Conservation (phyloP, 2,113 vertebrate genomes). For the Leiothrix lutea region DNA sequence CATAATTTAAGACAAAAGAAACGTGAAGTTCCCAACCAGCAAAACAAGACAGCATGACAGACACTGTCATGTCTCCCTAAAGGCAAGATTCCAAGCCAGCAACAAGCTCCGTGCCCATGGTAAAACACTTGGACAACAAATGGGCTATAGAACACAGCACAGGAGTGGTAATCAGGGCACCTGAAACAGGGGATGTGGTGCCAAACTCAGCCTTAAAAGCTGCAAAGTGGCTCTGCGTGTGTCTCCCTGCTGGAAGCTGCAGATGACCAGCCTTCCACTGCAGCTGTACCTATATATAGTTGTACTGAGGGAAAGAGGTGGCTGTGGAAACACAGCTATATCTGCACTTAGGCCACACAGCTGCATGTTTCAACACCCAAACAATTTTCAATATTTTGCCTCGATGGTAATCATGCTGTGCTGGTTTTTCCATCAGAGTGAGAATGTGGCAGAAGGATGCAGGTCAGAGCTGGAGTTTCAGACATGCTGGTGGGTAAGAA, state of each 20-base stretch:
- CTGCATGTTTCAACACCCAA: background rate
- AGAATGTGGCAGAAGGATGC: fast-evolving
- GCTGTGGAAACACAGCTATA: background rate
- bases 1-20: background rate
- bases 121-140: background rate
- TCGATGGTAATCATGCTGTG: background rate
- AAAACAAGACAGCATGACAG: background rate
- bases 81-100: background rate
- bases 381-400: background rate
- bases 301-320: background rate
- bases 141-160: background rate
- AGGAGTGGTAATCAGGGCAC: background rate
- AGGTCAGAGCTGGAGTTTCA: background rate
- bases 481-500: background rate
- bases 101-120: fast-evolving
- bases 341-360: background rate
- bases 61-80: background rate
- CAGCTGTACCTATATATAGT: background rate
- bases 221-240: background rate
- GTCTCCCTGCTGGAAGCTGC: background rate
- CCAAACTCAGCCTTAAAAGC: background rate
- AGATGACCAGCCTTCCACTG: background rate
- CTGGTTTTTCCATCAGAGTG: background rate
- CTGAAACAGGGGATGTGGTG: background rate
- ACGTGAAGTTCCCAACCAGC: background rate